Evolutionary conservation across 2,797 vertebrate species (phyloP), one percentile per base, ranked within the genome.

Genomic region (Dromococcyx pavoninus): DNA sequence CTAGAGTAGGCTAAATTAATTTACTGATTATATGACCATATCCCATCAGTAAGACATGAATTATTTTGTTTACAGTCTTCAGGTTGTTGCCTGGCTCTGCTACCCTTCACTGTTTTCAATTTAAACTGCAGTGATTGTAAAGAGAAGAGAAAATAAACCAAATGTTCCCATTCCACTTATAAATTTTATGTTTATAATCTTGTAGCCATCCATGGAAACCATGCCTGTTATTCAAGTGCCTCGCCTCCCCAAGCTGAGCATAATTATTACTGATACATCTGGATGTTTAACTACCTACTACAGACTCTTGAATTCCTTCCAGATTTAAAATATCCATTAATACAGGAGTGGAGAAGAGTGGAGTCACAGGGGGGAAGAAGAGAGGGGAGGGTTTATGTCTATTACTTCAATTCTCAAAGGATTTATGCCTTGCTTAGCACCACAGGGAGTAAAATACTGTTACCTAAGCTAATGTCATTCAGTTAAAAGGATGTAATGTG

Each of bases 111-210:
- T 97, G 97, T 97, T 97, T 97, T 97, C 97, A 97, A 97, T 97
- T 97, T 97, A 96, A 97, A 95, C 91, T 67, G 86, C 94, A 97
- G 95, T 97, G 97, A 97, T 95, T 97, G 96, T 97, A 97, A 97
- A 97, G 96, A 96, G 97, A 96, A 93, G 97, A 96, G 96, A 97
- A 97, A 97, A 97, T 97, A 97, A 97, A 97, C 96, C 96, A 96
- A 97, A 96, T 96, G 96, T 97, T 97, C 97, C 97, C 97, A 97
- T 97, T 96, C 96, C 96, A 97, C 96, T 97, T 97, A 97, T 96
- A 97, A 97, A 97, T 97, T 97, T 97, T 96, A 97, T 97, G 96
- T 97, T 97, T 97, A 97, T 97, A 97, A 96, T 97, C 97, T 97
- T 97, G 97, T 97, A 97, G 97, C 96, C 96, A 94, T 97, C 97